phyloP scores from a whole-genome alignment of 2,113 vertebrate genomes.

The Seriola quinqueradiata region DNA sequence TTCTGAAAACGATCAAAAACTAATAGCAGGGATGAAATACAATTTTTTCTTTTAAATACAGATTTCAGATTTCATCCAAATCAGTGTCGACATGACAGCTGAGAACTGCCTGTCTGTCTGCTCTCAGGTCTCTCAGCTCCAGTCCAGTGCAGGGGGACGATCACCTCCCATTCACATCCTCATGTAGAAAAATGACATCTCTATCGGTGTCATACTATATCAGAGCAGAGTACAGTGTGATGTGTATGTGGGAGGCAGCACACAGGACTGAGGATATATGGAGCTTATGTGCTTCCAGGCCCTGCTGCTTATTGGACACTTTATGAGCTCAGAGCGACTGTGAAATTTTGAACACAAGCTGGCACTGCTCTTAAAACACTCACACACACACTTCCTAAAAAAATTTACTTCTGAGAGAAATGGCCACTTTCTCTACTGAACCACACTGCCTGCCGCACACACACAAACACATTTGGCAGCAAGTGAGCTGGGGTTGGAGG shows the following conservation, averaged over 20 bases:
- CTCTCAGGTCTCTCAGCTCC: not conserved
- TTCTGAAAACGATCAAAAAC: not conserved
- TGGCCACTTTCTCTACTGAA: not conserved
- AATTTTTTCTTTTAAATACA: too few species aligned
- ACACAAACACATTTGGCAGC: not conserved
- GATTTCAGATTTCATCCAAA: not conserved
- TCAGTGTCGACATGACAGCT: not conserved
- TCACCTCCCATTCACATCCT: not conserved
- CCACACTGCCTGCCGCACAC: not conserved
- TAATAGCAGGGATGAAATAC: not conserved
- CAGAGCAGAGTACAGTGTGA: too few species aligned
- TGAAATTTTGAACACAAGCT: conserved; percentile 30
- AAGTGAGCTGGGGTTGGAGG: conserved; percentile 38
- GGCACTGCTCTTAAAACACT: conserved; percentile 18
- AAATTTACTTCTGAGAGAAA: conserved; percentile 14
- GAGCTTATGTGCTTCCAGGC: conserved; percentile 20
- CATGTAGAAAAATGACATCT: not conserved
- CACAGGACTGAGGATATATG: not conserved
- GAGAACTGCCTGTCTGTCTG: not conserved
- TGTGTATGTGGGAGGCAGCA: not conserved
- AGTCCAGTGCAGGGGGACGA: not conserved
- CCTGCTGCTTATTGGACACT: conserved; percentile 42
- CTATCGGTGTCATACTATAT: not conserved
- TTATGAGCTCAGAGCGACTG: conserved; percentile 42
- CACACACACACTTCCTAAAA: conserved; percentile 18